Evolutionary conservation across 2,888 invertebrate species (phyloP), one percentile per base, ranked within the genome.

Genomic region (Danaus chrysippus): DNA sequence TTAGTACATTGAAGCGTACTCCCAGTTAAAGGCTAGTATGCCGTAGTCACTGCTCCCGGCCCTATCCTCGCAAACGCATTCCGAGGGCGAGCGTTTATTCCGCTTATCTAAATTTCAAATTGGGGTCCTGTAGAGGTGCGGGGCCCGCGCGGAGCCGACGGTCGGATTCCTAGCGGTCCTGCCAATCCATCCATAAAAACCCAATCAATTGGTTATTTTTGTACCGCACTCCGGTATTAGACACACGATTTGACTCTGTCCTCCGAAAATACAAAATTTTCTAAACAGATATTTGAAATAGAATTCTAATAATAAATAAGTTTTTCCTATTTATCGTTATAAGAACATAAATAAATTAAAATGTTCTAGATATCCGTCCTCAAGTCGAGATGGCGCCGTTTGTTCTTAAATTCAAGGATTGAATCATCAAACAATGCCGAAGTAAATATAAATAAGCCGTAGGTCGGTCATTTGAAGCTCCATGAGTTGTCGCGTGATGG

Each of bases 81-180:
- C 67, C 67, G 64, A 54, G 70, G 68, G 68, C 70, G 73, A 76
- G 75, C 80, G 80, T 81, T 87, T 82, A 85, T 87, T 87, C 86
- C 86, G 86, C 86, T 87, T 85, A 87, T 87, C 86, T 86, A 81
- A 87, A 87, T 87, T 88, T 87, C 83, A 87, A 87, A 87, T 86
- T 81, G 74, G 71, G 71, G 70, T 68, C 69, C 69, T 61, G 6
- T 65, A 63, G 57, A 68, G 63, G 58, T 62, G 57, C 65, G 60
- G 60, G 56, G 56, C 67, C 57, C 63, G 54, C 41, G 12, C 53
- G 43, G 61, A 62, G 57, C 56, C 58, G 62, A 58, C 67, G 66
- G 41, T 67, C 64, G 76, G 65, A 84, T 82, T 84, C 86, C 86
- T 81, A 79, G 83, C 84, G 84, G 82, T 77, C 79, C 78, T 78